Conservation (phyloP, 1,140 invertebrate genomes). For the Penaeus indicus region DNA sequence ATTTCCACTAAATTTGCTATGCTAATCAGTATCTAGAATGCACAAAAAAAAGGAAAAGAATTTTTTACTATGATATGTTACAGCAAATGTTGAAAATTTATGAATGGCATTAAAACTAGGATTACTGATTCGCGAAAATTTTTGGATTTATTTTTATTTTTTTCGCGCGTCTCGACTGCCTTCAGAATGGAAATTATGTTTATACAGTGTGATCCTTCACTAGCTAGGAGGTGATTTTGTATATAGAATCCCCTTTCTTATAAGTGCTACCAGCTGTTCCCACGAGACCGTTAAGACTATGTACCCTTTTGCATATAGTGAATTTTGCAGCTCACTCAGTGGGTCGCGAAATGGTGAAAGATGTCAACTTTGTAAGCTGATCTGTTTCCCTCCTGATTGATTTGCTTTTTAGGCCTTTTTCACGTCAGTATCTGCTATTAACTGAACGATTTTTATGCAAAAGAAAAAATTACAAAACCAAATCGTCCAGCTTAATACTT, state of each 20-base stretch:
- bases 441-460: too few relatives aligned
- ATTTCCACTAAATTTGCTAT: too few relatives aligned
- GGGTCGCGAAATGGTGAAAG: constrained; percentile 26
- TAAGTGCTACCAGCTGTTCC: constrained; percentile 43
- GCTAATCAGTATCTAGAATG: too few relatives aligned
- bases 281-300: constrained; percentile 51
- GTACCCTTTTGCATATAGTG: constrained; percentile 55
- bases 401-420: too few relatives aligned
- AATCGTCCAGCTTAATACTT: too few relatives aligned
- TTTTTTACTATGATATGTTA: too few relatives aligned
- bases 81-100: too few relatives aligned
- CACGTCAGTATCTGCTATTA: too few relatives aligned
- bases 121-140: constrained; percentile 41
- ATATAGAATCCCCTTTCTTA: constrained; percentile 56
- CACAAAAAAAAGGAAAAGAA: too few relatives aligned
- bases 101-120: too few relatives aligned
- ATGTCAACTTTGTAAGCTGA: not conserved
- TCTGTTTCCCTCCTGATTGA: too few relatives aligned
- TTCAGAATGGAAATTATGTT: constrained; percentile 45
- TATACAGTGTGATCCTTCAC: constrained; percentile 43
- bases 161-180: constrained; percentile 40
- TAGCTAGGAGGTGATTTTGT: constrained; percentile 51
- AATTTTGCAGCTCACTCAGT: constrained; percentile 2
- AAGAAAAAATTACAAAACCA: too few relatives aligned
- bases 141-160: constrained; percentile 2